Base-by-base conservation (phyloP, 1,140 invertebrate species). In the Leptinotarsa defecta region DNA sequence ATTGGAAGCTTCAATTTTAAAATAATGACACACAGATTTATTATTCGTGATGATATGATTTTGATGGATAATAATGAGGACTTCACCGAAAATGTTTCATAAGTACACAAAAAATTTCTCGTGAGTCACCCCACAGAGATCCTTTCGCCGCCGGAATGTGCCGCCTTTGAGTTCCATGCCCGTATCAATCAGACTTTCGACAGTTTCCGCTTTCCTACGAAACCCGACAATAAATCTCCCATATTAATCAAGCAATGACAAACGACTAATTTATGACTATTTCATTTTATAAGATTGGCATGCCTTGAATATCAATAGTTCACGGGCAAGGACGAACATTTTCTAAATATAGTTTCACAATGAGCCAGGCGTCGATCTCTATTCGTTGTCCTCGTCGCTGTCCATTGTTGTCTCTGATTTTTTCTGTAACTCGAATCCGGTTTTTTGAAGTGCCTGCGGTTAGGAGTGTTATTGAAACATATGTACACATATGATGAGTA, bases 241-340 rank as follows among this genome's bases (percentile, higher is more conserved):
- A 68, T 57, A 57, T 57, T 57, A 57, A 57, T 57, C 52, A 57
- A n/a, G 57, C n/a, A 17, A 62, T 62, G 49, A 61, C 49, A 24
- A 48, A 62, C 57, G 48, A 62, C 43, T 61, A 71, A 71, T 62
- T 49, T 71, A 71, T 71, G 20, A 62, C 34, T 34, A 71, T 71
- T 70, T 71, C 57, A 20, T 71, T 71, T 71, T 71, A 71, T 57
- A 62, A 71, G 70, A 62, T 62, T 48, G 22, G 11, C 57, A 24
- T 61, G 20, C 15, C 48, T 71, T 71, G 70, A 71, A 71, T 71
- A 71, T 62, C 19, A 71, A 71, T 27, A 22, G 17, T 57, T 62
- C 22, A 22, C 43, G 22, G 19, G 22, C 70, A 71, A 71, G 70
- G 70, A 71, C 70, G 24, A 22, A 48, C 17, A 43, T 68, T 43